A percentile compares a stretch with the other conserved stretches of the same genome.
phyloP scores from a whole-genome alignment of 92 coral and sea anemone species.

The Zoanthus solanderi region DNA sequence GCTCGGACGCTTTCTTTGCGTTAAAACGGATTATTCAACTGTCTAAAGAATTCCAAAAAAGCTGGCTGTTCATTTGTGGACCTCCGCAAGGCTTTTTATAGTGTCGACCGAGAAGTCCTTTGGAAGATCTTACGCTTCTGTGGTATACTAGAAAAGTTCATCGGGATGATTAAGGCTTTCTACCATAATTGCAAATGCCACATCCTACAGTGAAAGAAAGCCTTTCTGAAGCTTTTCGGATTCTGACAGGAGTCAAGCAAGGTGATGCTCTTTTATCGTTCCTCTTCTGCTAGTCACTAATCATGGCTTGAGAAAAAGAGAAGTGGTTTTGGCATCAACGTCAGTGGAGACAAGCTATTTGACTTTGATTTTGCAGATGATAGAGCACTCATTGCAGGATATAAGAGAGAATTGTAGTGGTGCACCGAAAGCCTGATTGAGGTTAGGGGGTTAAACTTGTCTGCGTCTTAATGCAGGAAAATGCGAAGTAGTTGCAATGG shows the following conservation, averaged over 20 bases:
- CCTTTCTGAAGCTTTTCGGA: not conserved
- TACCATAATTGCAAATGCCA: no score
- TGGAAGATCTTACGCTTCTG: no score
- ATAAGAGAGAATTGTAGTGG: not conserved
- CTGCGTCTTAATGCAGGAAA: not conserved
- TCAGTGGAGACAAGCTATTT: not conserved
- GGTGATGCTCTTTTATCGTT: not conserved
- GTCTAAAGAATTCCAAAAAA: no score
- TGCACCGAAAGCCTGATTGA: not conserved
- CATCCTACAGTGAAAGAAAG: not conserved
- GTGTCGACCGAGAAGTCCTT: no score
- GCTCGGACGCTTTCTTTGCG: no score
- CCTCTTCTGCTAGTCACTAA: not conserved
- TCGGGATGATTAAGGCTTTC: no score
- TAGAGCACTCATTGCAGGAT: not conserved
- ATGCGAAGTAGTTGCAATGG: no score
- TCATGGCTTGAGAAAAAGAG: not conserved
- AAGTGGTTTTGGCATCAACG: no score
- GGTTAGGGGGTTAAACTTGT: not conserved
- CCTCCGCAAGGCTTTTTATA: no score
- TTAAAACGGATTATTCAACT: no score
- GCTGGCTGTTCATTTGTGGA: no score
- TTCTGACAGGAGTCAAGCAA: not conserved
- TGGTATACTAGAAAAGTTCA: no score
- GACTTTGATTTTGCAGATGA: not conserved